phyloP scores from a whole-genome alignment of 2,113 vertebrate genomes.

The Rattus rattus region DNA sequence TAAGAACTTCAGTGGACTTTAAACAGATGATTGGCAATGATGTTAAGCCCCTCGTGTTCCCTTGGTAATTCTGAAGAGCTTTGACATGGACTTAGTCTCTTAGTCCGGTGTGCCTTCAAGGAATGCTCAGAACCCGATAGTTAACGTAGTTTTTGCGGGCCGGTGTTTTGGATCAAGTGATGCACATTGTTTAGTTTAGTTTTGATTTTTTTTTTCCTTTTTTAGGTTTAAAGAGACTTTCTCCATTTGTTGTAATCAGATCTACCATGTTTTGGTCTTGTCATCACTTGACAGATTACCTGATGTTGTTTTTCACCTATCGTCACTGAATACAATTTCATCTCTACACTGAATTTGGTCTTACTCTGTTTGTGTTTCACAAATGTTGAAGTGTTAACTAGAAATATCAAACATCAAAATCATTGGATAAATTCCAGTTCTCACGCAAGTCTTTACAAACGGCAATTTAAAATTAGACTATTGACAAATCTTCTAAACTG shows the following conservation, averaged over 20 bases:
- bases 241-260: neutral
- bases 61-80: slow-evolving; percentile 30
- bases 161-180: neutral
- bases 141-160: neutral
- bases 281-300: neutral
- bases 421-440: neutral
- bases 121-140: neutral
- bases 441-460: neutral
- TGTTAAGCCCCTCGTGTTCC: neutral
- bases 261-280: neutral
- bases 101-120: neutral
- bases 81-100: neutral
- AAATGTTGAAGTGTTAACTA: neutral
- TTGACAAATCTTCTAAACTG: neutral
- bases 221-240: neutral
- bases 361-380: neutral
- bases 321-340: neutral
- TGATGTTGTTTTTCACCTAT: neutral
- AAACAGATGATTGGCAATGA: slow-evolving; percentile 28
- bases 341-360: neutral
- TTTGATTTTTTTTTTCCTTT: neutral
- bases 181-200: neutral
- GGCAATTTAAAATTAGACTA: neutral
- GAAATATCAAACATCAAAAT: neutral
- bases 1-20: slow-evolving; percentile 27